These are phyloP conservation scores for Muscicapa adusta DNA, from an alignment of 2,113 vertebrate genomes.

Conservation along the genomic window DNA sequence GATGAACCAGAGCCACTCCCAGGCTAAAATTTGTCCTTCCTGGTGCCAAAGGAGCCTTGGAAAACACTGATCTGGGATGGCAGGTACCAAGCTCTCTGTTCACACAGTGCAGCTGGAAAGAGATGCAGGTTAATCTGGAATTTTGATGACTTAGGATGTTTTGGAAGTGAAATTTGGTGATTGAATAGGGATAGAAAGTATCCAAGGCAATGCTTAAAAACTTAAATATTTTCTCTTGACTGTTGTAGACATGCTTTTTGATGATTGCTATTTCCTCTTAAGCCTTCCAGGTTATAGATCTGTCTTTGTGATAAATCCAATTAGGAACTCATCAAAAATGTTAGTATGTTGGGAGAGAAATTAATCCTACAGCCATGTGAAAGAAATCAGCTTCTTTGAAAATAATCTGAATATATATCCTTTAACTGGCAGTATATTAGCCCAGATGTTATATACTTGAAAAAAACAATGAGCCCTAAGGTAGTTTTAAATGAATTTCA, in stretches of 20 bases:
- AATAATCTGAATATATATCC: constrained; percentile 7
- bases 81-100: neutral
- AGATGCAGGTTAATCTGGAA: neutral
- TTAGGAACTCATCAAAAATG: constrained; percentile 47
- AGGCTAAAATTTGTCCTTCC: constrained; percentile 6
- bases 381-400: constrained; percentile 56
- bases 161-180: neutral
- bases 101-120: neutral
- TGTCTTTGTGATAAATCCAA: constrained; percentile 41
- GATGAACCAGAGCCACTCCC: constrained; percentile 19
- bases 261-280: neutral
- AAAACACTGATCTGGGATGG: neutral
- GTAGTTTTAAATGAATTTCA: neutral
- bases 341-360: constrained; percentile 30
- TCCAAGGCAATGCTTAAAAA: neutral
- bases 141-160: neutral
- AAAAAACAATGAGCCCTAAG: neutral
- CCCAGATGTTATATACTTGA: neutral
- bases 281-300: constrained; percentile 21
- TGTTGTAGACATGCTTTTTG: neutral
- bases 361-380: constrained; percentile 45
- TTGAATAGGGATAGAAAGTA: neutral
- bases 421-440: neutral
- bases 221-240: neutral
- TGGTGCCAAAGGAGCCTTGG: neutral